phyloP scores from a whole-genome alignment of 2,797 vertebrate species.

The Helicolenus hilgendorfi region DNA sequence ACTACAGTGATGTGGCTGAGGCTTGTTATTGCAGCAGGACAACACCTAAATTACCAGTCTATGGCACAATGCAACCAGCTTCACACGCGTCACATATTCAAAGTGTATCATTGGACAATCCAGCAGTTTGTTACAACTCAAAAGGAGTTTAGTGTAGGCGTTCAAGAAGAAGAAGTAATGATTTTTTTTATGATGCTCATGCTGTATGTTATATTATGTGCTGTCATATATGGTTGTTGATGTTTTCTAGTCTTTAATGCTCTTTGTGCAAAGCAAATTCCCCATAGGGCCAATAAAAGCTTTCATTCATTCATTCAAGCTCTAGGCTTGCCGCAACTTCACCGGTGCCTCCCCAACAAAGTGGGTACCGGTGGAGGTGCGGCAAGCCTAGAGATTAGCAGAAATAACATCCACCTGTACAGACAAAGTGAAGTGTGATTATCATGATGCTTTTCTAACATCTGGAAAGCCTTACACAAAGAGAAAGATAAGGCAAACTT shows the following conservation, averaged over 20 bases:
- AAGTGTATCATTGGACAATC: not conserved
- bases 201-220: no score
- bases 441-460: not conserved
- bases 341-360: no score
- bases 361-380: no score
- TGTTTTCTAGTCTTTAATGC: no score
- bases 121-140: not conserved
- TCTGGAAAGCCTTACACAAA: not conserved
- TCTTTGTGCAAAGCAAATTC: no score
- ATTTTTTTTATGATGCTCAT: no score
- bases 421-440: not conserved
- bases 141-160: not conserved
- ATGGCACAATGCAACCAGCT: not conserved
- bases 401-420: no score
- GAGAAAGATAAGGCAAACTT: not conserved
- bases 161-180: not conserved
- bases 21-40: not conserved
- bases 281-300: no score
- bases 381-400: no score
- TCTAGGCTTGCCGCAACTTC: no score
- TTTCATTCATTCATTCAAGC: no score
- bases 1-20: slow-evolving; percentile 4
- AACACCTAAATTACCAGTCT: not conserved
- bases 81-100: not conserved
- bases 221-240: no score